These are phyloP conservation scores for Temnothorax curvispinosus DNA, from an alignment of 1,140 invertebrate species.

Conservation along the genomic window DNA sequence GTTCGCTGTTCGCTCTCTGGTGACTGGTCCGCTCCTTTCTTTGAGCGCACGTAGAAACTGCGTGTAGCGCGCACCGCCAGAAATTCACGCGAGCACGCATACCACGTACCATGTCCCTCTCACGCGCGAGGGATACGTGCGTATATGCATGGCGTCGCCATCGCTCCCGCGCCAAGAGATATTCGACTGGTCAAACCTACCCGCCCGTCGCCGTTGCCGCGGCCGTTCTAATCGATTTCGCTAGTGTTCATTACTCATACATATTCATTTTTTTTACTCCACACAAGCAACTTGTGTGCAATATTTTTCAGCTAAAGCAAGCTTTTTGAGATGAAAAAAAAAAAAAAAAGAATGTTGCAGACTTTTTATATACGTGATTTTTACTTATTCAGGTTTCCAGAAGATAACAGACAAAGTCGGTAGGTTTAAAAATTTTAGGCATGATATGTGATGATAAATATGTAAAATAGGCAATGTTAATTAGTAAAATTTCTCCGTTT, in stretches of 20 bases:
- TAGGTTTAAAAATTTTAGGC: background rate
- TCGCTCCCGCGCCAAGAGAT: background rate
- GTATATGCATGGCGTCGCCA: background rate
- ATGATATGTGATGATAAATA: background rate
- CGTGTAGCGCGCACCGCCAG: slow-evolving; percentile 45
- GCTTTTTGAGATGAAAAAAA: background rate
- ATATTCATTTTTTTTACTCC: background rate
- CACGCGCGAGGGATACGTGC: background rate
- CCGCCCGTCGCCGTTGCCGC: background rate
- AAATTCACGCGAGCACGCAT: slow-evolving; percentile 35
- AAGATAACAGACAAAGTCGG: background rate
- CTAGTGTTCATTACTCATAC: background rate
- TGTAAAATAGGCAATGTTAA: background rate
- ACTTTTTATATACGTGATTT: background rate
- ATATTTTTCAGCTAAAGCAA: background rate
- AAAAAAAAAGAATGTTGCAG: background rate
- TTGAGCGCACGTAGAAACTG: slow-evolving; percentile 28
- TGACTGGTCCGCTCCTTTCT: slow-evolving; percentile 23
- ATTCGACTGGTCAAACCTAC: slow-evolving; percentile 9
- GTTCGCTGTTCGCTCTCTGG: slow-evolving; percentile 34
- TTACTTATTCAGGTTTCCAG: background rate
- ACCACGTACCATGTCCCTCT: background rate
- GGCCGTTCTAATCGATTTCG: background rate
- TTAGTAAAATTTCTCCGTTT: background rate
- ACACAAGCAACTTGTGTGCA: no score